Base-by-base conservation (phyloP, 2,797 vertebrate genomes). In the Tarsius wallacei region DNA sequence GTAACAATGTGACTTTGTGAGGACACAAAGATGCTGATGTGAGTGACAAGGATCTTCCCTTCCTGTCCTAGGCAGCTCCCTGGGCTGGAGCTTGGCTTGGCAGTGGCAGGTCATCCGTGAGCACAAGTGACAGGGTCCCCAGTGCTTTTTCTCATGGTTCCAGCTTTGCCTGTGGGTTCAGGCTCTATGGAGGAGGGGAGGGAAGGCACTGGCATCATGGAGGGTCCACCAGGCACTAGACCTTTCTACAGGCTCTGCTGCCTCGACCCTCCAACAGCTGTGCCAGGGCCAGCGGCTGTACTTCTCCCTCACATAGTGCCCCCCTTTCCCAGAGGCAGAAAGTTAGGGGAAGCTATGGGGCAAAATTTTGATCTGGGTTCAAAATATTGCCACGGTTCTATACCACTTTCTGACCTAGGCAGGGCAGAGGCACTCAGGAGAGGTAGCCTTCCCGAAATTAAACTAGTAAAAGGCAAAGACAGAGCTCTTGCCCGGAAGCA, bases 21-120 rank as follows among this genome's bases (percentile, higher is more conserved):
- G 42, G 68, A 51, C 51, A 55, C 28, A 24, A 14, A 57, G 59
- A 73, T 6, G 9, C 5, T 55, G 28, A 26, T 28, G 9, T 1
- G 84, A 57, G 3, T 51, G 17, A 17, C 6, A 0, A 0, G 17
- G 7, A 36, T 8, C 57, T 59, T 42, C 12, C 3, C n/a, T 70
- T 17, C 0, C 2, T 19, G 11, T 42, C n/a, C 33, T 47, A 51
- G 71, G 57, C 16, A 51, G 61, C 33, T 59, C 53, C 15, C 13
- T 1, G 9, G 36, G 21, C 21, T 0, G 0, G 0, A 47, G 21
- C 31, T 47, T 2, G 2, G 9, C 13, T 12, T 64, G 76, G n/a
- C 51, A 87, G 64, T 1, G 70, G 76, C 31, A 47, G 73, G n/a
- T 31, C 2, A 1, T 0, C 1, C 0, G 15, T 61, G 42, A 47